These are phyloP conservation scores for Cliona cf. orientalis DNA, from an alignment of 37 sponge, comb jelly and placozoan species.

Conservation along the genomic window DNA sequence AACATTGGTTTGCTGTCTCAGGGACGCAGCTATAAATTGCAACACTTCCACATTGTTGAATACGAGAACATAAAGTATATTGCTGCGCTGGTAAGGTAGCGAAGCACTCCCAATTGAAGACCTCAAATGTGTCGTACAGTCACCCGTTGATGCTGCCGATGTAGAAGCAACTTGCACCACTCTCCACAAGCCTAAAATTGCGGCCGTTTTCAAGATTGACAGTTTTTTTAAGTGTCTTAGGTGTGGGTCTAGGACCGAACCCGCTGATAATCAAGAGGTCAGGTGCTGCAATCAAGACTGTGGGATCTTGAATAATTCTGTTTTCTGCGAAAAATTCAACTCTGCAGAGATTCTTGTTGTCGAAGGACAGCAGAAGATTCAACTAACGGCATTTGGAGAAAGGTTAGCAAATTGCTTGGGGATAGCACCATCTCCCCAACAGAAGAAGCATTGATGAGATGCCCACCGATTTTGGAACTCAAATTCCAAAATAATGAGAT, in stretches of 20 bases:
- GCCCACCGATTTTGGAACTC: neutral
- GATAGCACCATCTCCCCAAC: neutral
- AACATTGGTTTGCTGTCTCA: no score
- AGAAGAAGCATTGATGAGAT: neutral
- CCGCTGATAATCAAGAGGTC: neutral
- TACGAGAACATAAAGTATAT: neutral
- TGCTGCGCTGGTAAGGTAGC: neutral
- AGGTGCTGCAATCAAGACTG: neutral
- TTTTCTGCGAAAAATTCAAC: neutral
- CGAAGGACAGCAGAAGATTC: neutral
- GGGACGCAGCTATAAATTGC: neutral
- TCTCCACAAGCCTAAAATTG: neutral
- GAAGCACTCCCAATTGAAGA: neutral
- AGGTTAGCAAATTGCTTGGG: neutral
- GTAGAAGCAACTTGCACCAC: neutral
- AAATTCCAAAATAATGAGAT: neutral
- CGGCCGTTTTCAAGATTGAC: neutral
- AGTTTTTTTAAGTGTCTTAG: neutral
- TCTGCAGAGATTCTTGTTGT: neutral
- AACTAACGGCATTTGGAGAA: neutral
- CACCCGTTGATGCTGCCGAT: neutral
- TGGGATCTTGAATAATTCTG: neutral
- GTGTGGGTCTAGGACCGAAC: neutral
- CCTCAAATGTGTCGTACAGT: no score
- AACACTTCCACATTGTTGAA: neutral